Base-by-base conservation (phyloP, 2,888 invertebrate species). In the Drosophila mulleri region DNA sequence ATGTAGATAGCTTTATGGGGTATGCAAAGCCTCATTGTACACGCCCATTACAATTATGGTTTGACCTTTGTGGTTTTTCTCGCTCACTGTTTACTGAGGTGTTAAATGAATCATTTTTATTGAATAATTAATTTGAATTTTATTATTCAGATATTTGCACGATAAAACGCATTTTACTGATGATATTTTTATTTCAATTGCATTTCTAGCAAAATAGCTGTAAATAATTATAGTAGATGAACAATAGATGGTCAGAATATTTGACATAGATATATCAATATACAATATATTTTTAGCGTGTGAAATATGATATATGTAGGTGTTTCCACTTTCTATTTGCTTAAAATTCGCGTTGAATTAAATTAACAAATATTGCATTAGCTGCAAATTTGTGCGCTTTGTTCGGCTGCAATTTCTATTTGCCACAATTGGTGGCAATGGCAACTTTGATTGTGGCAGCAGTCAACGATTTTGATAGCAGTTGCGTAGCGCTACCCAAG, bases 351-450 rank as follows among this genome's bases (percentile, higher is more conserved):
- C 23, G 16, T 39, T 39, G 39, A 32, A 50, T 32, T 32, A 35
- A 50, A 50, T 50, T 14, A 14, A 8, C 18, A 45, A 39, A 52
- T 66, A 50, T 52, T 57, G 9, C 42, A 29, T 65, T 48, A 14
- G 54, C 11, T 54, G 41, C n/a, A 7, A 12, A n/a, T 47, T 47
- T 20, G 23, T 42, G 12, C 7, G 41, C 12, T 39, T 16, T 45
- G 63, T 39, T 53, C 63, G 41, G 14, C 65, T 18, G 35, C 41
- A 11, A 56, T 26, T 56, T 11, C 20, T 3, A 32, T 14, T 32
- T 63, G 57, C 50, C 59, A 42, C 50, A 5, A 26, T n/a, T 44
- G 37, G 60, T 60, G 52, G 58, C 48, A 48, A 16, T 42, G 20
- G 16, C 26, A 50, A 35, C 14, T 32, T 50, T 50, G 48, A 18